A percentile compares a stretch with the other conserved stretches of the same genome.
Evolutionary conservation across 2,113 vertebrate species (phyloP).

Genomic region (Hylia prasina): DNA sequence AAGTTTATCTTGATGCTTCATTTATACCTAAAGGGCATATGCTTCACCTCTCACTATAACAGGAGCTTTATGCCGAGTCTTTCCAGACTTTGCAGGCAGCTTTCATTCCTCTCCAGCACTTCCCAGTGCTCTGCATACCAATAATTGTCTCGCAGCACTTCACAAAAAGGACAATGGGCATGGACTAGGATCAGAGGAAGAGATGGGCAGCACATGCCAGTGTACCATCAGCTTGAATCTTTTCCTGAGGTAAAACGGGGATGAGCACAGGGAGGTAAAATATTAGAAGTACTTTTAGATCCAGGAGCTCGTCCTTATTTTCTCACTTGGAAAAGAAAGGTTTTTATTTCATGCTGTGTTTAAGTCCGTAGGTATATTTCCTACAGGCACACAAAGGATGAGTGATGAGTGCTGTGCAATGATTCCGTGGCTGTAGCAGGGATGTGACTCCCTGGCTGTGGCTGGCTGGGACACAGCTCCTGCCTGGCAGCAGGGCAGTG

Average conservation of each 20-base stretch:
- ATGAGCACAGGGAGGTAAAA: background rate
- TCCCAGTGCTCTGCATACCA: background rate
- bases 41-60: background rate
- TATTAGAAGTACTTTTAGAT: background rate
- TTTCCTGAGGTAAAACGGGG: background rate
- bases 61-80: background rate
- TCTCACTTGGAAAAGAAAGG: background rate
- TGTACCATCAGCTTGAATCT: background rate
- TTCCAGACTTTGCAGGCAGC: background rate
- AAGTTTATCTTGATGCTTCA: background rate
- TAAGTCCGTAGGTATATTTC: background rate
- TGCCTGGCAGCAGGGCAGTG: background rate
- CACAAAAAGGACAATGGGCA: background rate
- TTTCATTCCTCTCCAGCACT: background rate
- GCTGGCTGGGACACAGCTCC: background rate
- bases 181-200: background rate
- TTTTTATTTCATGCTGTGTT: background rate
- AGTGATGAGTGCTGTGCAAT: too few relatives aligned
- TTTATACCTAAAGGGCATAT: background rate
- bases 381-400: background rate
- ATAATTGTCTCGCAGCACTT: background rate
- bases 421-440: background rate
- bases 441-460: background rate
- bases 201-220: background rate
- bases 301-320: background rate